Evolutionary conservation across 2,113 vertebrate genomes (phyloP).

Genomic region (Corythaixoides concolor): DNA sequence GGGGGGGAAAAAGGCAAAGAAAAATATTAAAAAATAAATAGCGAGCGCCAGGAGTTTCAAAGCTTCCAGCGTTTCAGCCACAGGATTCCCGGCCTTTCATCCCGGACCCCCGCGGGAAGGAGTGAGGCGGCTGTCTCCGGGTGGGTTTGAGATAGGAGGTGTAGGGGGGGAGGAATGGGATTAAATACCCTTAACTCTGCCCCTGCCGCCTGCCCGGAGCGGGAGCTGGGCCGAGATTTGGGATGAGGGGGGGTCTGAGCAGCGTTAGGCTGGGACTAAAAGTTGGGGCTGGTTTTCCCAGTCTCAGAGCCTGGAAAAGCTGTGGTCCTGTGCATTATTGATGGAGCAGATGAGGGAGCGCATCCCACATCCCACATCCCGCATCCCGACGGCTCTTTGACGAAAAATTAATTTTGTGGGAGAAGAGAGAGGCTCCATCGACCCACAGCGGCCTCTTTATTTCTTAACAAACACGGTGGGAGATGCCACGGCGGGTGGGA

Average conservation of each 20-base stretch:
- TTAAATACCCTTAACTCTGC: background rate
- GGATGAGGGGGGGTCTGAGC: background rate
- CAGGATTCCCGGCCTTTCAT: background rate
- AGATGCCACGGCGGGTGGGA: fast-evolving
- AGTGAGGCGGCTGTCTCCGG: background rate
- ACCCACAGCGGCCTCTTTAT: background rate
- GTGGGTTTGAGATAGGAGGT: background rate
- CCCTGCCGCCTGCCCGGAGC: background rate
- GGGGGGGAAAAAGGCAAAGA: background rate
- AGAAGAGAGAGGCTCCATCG: background rate
- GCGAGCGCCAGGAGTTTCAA: background rate
- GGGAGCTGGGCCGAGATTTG: background rate
- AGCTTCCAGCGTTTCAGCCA: background rate
- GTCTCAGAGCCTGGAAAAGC: background rate
- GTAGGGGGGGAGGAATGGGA: background rate
- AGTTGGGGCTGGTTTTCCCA: background rate
- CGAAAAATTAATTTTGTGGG: conserved; percentile 70
- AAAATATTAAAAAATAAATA: background rate
- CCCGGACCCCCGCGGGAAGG: background rate
- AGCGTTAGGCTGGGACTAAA: background rate
- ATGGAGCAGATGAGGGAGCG: background rate
- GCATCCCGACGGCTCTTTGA: background rate
- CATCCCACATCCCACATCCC: background rate
- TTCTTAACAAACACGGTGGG: background rate
- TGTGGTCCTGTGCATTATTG: background rate